Base-by-base conservation (phyloP, 2,797 vertebrate genomes). In the Pteronotus mesoamericanus region DNA sequence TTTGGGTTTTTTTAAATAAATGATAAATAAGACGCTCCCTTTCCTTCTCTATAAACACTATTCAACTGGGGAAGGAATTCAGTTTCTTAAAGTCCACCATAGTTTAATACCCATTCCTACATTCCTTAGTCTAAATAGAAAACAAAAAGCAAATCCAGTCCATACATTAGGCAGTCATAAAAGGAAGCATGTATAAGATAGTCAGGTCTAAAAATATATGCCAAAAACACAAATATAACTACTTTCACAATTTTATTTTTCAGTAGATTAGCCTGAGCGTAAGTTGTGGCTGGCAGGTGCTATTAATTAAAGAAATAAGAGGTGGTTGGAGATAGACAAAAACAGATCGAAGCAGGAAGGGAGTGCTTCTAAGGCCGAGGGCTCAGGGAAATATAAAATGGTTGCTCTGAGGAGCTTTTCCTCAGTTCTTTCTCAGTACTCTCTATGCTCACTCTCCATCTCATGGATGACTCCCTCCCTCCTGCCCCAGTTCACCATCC, bases 21-120 rank as follows among this genome's bases (percentile, higher is more conserved):
- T 57, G 57, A 92, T 51, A 94, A 92, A 51, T 89, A 78, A 84
- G 79, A 91, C n/a, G 7, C 18, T 72, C 39, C 8, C 34, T 83
- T 91, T 88, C 57, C 19, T 96, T 92, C 64, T 84, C 72, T 55
- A 11, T 72, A 71, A 93, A 86, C 51, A 89, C 24, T 93, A 42
- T 53, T 71, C 18, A 55, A 32, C 64, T 44, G n/a, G 4, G 11
- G 26, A 95, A 78, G 55, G 92, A 93, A 79, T 15, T 57, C 59
- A 55, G 22, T 71, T 71, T 87, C 42, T 68, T 74, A 15, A 64
- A 72, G 55, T 66, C 82, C 32, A 69, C 22, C 32, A 39, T 21
- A 42, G 55, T 53, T 87, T 71, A 86, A 75, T 5, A n/a, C 15
- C 3, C 22, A 66, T 69, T 82, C n/a, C 74, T 85, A 75, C 39